Percentiles rank a stretch among this genome's conserved stretches.
Conservation (phyloP, 2,888 invertebrate species). For the Drosophila robusta region DNA sequence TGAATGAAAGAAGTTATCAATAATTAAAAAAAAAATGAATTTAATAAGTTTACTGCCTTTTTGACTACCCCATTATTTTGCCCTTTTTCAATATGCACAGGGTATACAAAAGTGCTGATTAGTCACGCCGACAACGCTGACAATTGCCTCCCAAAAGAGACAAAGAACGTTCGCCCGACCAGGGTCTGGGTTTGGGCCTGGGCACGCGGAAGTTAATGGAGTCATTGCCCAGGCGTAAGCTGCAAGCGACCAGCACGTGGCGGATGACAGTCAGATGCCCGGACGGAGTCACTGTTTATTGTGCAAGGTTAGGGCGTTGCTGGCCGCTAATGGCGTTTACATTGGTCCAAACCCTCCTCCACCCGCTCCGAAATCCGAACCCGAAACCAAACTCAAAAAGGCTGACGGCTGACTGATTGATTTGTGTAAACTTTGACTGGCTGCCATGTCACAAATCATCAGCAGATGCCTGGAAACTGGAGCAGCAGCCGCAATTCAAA, state of each 20-base stretch:
- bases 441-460: conserved; percentile 53
- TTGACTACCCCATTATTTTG: neutral
- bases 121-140: conserved; percentile 14
- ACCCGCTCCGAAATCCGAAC: neutral
- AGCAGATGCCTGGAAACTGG: conserved; percentile 31
- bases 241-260: conserved; percentile 64
- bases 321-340: conserved; percentile 60
- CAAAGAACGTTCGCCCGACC: conserved; percentile 23
- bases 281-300: conserved; percentile 35
- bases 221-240: conserved; percentile 66
- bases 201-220: conserved; percentile 60
- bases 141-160: conserved; percentile 26
- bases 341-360: conserved; percentile 18
- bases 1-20: too few relatives aligned
- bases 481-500: conserved; percentile 31
- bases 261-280: conserved; percentile 25
- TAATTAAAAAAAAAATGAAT: too few relatives aligned
- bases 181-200: neutral
- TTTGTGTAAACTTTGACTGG: conserved; percentile 76
- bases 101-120: conserved; percentile 17
- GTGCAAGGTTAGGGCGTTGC: conserved; percentile 73
- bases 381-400: neutral
- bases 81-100: neutral
- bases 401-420: conserved; percentile 60
- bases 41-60: too few relatives aligned